Evolutionary conservation across 2,888 invertebrate species (phyloP), one percentile per base, ranked within the genome.

Genomic region (Pammene fasciana): DNA sequence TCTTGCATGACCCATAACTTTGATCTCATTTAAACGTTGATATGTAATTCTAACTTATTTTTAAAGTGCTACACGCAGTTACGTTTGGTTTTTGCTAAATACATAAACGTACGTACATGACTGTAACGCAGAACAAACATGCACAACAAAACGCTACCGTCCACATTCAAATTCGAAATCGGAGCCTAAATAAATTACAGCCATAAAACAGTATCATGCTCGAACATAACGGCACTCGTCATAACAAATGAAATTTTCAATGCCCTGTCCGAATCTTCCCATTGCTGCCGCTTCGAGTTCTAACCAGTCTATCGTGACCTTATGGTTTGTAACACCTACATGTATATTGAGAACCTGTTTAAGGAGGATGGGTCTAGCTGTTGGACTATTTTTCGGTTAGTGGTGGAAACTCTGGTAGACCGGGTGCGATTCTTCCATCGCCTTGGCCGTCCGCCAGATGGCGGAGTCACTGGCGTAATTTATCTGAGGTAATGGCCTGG

Each of bases 401-500:
- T 8, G 10, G 8, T 0, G 7, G 13, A 1, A 43, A 10, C 43
- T 1, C 1, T 8, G 54, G 54, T 38, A 55, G 61, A 61, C 50
- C 62, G 43, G 55, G 52, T 57, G 64, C 64, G 52, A 54, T 57
- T 57, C 57, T 64, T 65, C 62, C 54, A n/a, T 54, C 54, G 54
- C 54, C 70, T 74, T 85, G 79, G 78, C 76, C 68, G 72, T 71
- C 71, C 71, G 82, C 80, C 81, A 84, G 78, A 65, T 66, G 70
- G 71, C 70, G 61, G 59, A 57, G 73, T 73, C 75, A 70, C 72
- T 68, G 79, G 78, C 75, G 78, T 82, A 78, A 81, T 86, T 84
- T 82, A 83, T 85, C 84, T 79, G 78, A 73, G 76, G 77, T 86
- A 86, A 88, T 87, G 87, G 84, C 75, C 76, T 75, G 81, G 83